Base-by-base conservation (phyloP, 37 sponge, comb jelly and placozoan species). In the Chondrosia reniformis region DNA sequence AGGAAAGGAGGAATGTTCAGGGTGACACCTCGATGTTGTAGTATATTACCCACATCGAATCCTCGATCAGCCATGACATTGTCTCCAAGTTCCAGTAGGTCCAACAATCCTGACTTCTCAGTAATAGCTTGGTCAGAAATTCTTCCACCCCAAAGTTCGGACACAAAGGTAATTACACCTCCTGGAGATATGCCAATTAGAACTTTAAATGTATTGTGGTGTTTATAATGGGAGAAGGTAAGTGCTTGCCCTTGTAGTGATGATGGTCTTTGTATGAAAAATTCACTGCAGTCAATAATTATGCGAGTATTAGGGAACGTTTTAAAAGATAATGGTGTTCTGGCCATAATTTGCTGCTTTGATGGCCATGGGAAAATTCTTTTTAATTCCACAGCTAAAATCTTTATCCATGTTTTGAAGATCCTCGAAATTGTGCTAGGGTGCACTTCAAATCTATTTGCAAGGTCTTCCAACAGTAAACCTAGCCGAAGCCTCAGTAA, bases 41-140 rank as follows among this genome's bases (percentile, higher is more conserved):
- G 36, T 28, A 57, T 49, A 52, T 86, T 82, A 8, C 15, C 49
- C 5, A 81, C 67, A 22, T 75, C 67, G 38, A 86, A 75, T 13
- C 88, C 80, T 33, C 80, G 49, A 54, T 82, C 88, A 19, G 88
- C 88, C 88, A 87, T 87, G 7, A 87, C 45, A 30, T 58, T 45
- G 45, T 82, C 88, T 46, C 88, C 83, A 40, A 13, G 13, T 54
- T 87, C 63, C 13, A 86, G 41, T 12, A 86, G 54, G 24, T 86
- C 37, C 71, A 87, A 74, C 10, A 87, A 0, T 31, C 88, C 83
- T 64, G 69, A 74, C 41, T 79, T 15, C 17, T 38, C 17, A 33
- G 83, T 82, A 19, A 82, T 41, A 7, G n/a, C 30, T 44, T 79
- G 78, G 45, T 87, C 88, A 34, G 88, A 87, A 42, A 79, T 71